A percentile compares a stretch with the other conserved stretches of the same genome.
Evolutionary conservation across 2,113 vertebrate genomes (phyloP).

Genomic region (Semnornis frantzii): DNA sequence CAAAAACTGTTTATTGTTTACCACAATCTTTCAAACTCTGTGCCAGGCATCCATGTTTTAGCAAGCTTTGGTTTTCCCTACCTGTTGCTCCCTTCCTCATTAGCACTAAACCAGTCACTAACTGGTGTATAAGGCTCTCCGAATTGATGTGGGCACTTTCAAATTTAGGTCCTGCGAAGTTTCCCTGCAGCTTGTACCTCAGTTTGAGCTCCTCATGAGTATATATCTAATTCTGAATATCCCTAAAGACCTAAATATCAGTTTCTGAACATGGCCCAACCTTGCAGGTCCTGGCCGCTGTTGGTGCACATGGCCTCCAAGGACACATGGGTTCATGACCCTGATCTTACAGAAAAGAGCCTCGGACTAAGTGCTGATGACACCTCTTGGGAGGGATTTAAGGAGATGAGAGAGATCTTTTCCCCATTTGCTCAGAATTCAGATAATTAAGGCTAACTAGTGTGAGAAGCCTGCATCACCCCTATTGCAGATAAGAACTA

Average conservation of each 20-base stretch:
- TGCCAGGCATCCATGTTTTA: not conserved
- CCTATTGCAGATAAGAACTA: not conserved
- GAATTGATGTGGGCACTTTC: not conserved
- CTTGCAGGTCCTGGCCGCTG: not conserved
- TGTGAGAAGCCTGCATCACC: not conserved
- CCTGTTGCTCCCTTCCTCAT: not conserved
- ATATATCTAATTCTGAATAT: not conserved
- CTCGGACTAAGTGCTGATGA: not conserved
- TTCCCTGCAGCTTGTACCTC: not conserved
- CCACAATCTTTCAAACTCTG: not conserved
- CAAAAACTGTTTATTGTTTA: not conserved
- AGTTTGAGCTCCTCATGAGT: not conserved
- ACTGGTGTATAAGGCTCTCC: not conserved
- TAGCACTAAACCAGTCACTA: not conserved
- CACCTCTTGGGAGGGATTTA: not conserved
- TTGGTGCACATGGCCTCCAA: too few relatives aligned
- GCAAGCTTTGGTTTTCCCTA: not conserved
- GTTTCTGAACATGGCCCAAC: not conserved
- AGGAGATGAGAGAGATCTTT: not conserved
- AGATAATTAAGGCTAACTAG: not conserved
- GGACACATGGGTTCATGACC: rapidly evolving
- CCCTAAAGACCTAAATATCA: not conserved
- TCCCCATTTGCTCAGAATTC: not conserved
- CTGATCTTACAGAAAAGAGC: not conserved
- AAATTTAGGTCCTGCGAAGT: not conserved